These are phyloP conservation scores for Euclidia mi DNA, from an alignment of 2,888 invertebrate genomes.

Conservation along the genomic window DNA sequence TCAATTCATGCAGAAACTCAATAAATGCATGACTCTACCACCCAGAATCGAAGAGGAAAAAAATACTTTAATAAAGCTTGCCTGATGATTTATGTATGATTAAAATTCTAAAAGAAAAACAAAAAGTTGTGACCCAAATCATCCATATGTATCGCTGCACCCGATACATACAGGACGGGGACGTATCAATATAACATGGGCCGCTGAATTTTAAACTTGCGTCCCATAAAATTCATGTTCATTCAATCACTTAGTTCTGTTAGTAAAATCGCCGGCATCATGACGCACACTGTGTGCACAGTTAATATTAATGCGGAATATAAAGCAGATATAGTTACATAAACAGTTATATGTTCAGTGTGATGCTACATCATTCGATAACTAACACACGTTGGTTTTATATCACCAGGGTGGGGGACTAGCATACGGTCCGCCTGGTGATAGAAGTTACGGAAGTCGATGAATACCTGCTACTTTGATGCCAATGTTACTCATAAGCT, in stretches of 20 bases:
- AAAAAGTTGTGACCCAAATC: slow-evolving; percentile 29
- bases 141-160: slow-evolving; percentile 49
- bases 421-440: no score
- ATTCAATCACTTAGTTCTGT: slow-evolving; percentile 67
- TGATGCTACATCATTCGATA: neutral
- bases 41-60: no score
- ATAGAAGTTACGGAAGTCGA: no score
- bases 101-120: slow-evolving; percentile 25
- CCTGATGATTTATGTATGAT: no score
- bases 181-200: slow-evolving; percentile 51
- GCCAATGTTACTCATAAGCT: no score
- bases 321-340: slow-evolving; percentile 72
- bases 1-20: no score
- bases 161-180: slow-evolving; percentile 44
- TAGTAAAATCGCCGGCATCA: slow-evolving; percentile 70
- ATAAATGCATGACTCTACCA: no score
- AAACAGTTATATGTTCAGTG: slow-evolving; percentile 56
- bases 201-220: slow-evolving; percentile 69
- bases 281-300: slow-evolving; percentile 76
- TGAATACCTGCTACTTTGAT: no score
- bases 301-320: slow-evolving; percentile 89
- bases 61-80: no score
- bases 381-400: no score
- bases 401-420: no score
- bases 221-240: slow-evolving; percentile 70